These are phyloP conservation scores for Gallinago nigripennis DNA, from an alignment of 2,797 vertebrate genomes.

Conservation along the genomic window DNA sequence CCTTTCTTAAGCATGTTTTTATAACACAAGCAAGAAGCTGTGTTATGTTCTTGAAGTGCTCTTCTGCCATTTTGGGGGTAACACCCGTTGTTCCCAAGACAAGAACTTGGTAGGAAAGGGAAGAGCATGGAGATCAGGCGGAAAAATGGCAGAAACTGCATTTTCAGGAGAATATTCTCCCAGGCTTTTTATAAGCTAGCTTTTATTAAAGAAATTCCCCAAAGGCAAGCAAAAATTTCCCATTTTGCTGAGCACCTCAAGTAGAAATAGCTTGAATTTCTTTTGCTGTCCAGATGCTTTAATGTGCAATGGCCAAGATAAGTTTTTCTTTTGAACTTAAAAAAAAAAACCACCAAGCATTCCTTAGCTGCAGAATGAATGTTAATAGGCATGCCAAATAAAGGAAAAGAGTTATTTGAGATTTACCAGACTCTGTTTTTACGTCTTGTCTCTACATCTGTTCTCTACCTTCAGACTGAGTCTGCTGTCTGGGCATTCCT, in stretches of 20 bases:
- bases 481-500: neutral
- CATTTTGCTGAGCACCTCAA: constrained; percentile 19
- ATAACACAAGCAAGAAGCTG: neutral
- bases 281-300: constrained; percentile 18
- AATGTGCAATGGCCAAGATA: neutral
- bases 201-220: constrained; percentile 28
- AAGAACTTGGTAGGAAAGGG: neutral
- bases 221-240: constrained; percentile 39
- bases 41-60: neutral
- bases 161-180: constrained; percentile 1
- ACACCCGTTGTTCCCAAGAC: neutral
- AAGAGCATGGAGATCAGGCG: neutral
- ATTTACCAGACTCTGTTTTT: neutral
- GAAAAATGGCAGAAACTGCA: neutral
- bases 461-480: neutral
- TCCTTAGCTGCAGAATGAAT: neutral
- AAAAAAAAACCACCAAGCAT: neutral
- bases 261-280: constrained; percentile 9
- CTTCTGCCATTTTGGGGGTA: neutral
- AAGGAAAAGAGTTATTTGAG: neutral
- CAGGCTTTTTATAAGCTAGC: neutral
- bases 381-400: neutral
- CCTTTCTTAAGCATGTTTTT: neutral
- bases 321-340: constrained; percentile 8
- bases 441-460: neutral